Base-by-base conservation (phyloP, 2,797 vertebrate species). In the Trachops cirrhosus region DNA sequence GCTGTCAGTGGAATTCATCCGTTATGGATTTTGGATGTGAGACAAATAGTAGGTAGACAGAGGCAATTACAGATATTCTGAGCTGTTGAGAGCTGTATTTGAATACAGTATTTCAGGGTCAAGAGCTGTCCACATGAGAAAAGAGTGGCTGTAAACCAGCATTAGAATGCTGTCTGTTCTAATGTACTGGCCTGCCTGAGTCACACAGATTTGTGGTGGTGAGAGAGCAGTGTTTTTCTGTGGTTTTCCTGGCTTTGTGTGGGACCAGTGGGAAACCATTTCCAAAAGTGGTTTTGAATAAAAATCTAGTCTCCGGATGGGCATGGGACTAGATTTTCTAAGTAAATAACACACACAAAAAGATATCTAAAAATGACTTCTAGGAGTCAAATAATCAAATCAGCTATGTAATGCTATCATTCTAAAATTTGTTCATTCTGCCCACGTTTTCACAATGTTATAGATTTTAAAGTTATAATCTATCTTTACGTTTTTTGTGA, bases 61-160 rank as follows among this genome's bases (percentile, higher is more conserved):
- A 93, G 32, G 77, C 87, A 52, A 52, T 87, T 87, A 59, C 80
- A 86, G 89, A 21, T 84, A 71, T 77, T 62, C 41, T 9, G 67
- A 91, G 71, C 41, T 52, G 48, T 70, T 89, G 74, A 64, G 87
- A 87, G 93, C 92, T 88, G 78, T 44, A 85, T 96, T 83, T 85
- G 89, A 92, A 74, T 92, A 26, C 26, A 32, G 89, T 67, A n/a
- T 90, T 89, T 86, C 67, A 84, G 84, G 79, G 86, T 94, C 87
- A 78, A 84, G 71, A 34, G 75, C 84, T 7, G 12, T 67, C 75
- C 48, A 0, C n/a, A 9, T 1, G 68, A 85, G 68, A 83, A 32
- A 83, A 94, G 75, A 64, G 18, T 7, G 39, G 84, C 22, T 9
- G 46, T 74, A 22, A 73, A 86, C 37, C 24, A 48, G 86, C 77